Evolutionary conservation across 64 coral and sea anemone genomes (phyloP).

Genomic region (Dendrophyllia cribrosa): DNA sequence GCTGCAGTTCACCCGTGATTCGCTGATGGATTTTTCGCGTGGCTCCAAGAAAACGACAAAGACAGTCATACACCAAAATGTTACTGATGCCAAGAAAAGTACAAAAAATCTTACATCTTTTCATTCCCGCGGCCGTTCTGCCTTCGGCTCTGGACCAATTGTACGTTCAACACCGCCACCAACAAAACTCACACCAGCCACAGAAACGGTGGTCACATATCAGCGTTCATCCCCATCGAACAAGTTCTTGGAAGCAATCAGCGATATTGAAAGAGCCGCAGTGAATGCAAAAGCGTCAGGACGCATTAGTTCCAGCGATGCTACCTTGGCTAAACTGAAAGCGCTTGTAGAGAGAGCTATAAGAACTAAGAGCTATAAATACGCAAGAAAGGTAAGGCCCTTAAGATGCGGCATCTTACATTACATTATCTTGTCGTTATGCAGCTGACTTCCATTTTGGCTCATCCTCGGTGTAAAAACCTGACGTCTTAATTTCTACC

Average conservation of each 20-base stretch:
- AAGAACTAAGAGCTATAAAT: conserved; percentile 42
- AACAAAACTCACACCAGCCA: not conserved
- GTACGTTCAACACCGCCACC: too few relatives aligned
- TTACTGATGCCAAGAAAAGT: not conserved
- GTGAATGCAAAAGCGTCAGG: conserved; percentile 49
- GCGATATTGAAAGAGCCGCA: conserved; percentile 61
- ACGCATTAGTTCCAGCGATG: not conserved
- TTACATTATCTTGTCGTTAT: too few relatives aligned
- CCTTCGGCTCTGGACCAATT: too few relatives aligned
- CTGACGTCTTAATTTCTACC: too few relatives aligned
- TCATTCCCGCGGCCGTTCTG: too few relatives aligned
- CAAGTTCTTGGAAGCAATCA: conserved; percentile 74
- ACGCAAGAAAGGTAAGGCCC: conserved; percentile 45
- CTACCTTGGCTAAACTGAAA: conserved; percentile 24
- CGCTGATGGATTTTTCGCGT: conserved; percentile 67
- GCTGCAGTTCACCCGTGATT: conserved; percentile 49
- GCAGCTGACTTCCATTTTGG: too few relatives aligned
- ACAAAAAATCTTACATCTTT: too few relatives aligned
- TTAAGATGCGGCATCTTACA: too few relatives aligned
- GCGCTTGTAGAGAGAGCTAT: conserved; percentile 4
- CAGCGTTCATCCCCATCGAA: conserved; percentile 67
- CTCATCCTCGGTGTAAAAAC: too few relatives aligned
- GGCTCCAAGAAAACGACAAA: conserved; percentile 30
- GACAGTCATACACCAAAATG: not conserved
- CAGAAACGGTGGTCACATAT: conserved; percentile 12